Evolutionary conservation across 2,888 invertebrate genomes (phyloP).

Genomic region (Sthenelais limicola): DNA sequence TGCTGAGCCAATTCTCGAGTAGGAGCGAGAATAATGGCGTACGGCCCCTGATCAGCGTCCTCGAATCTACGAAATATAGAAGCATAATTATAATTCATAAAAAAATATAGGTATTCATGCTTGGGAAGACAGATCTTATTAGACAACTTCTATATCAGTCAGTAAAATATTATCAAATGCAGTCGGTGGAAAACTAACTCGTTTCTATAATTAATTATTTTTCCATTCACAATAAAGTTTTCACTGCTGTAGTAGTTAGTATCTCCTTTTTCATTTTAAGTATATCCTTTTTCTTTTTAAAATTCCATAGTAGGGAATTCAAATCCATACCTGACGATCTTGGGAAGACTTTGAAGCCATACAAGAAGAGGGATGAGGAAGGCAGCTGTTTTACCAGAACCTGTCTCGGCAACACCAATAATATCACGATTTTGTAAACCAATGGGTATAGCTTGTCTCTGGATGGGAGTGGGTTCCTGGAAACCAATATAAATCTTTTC

Average conservation of each 20-base stretch:
- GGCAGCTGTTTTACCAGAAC: slow-evolving; percentile 98
- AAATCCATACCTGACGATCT: slow-evolving; percentile 82
- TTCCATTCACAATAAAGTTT: too few relatives aligned
- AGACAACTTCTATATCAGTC: too few relatives aligned
- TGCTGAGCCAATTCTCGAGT: slow-evolving; percentile 99
- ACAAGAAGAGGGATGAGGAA: slow-evolving; percentile 96
- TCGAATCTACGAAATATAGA: slow-evolving; percentile 63
- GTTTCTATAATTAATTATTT: too few relatives aligned
- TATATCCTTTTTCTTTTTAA: too few relatives aligned
- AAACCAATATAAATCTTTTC: too few relatives aligned
- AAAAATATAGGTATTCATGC: too few relatives aligned
- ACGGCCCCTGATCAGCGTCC: slow-evolving; percentile 84
- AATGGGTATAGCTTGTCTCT: slow-evolving; percentile 98
- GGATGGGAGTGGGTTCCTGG: slow-evolving; percentile 96
- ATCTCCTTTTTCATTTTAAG: too few relatives aligned
- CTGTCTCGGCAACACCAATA: slow-evolving; percentile 99
- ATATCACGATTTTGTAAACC: slow-evolving; percentile 86
- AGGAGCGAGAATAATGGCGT: slow-evolving; percentile 98
- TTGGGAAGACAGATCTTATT: too few relatives aligned
- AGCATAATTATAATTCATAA: too few relatives aligned
- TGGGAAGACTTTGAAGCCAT: slow-evolving; percentile 98
- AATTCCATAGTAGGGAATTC: too few relatives aligned
- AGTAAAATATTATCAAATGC: too few relatives aligned
- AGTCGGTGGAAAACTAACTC: background rate
- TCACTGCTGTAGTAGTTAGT: too few relatives aligned